Base-by-base conservation (phyloP, 2,797 vertebrate species). In the Tamandua tetradactyla region DNA sequence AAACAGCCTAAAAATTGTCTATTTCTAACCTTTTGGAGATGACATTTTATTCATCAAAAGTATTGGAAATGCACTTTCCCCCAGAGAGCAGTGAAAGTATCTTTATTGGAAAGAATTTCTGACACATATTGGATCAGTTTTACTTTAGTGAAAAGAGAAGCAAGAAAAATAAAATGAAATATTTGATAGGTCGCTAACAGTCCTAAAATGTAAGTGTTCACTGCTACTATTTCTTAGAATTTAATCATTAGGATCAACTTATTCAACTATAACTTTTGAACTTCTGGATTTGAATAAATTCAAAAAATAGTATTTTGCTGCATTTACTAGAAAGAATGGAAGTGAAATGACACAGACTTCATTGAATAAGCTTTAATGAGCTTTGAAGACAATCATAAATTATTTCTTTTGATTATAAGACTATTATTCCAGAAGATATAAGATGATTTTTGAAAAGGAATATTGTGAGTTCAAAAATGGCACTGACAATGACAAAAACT, bases 31-130 rank as follows among this genome's bases (percentile, higher is more conserved):
- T 47, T 69, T 14, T 78, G 17, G 15, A 18, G 52, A 68, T 42
- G n/a, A 74, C 20, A 92, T 93, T 83, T 44, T 76, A 83, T 91
- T 80, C 76, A 18, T 80, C 61, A 66, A 93, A 95, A 52, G 11
- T 86, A 32, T 49, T 89, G 40, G 66, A 95, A 89, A 87, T 76
- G 64, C 83, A 80, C 35, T 89, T 84, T 89, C 40, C 62, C 62
- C 23, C 35, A 66, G 44, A 90, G 12, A 68, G 13, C 22, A 79
- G 15, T 66, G 75, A 4, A 80, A 57, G 3, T 37, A 61, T 1
- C 11, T 79, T 35, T 20, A 81, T 44, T 90, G 35, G 25, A 37
- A 89, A 94, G 20, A 81, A 93, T 89, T 37, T 59, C 22, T 64
- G 20, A 59, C 71, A 84, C 20, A 83, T 5, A 18, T 3, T 74